A percentile compares a stretch with the other conserved stretches of the same genome.
Evolutionary conservation across 2,888 invertebrate genomes (phyloP).

Genomic region (Troides aeacus): DNA sequence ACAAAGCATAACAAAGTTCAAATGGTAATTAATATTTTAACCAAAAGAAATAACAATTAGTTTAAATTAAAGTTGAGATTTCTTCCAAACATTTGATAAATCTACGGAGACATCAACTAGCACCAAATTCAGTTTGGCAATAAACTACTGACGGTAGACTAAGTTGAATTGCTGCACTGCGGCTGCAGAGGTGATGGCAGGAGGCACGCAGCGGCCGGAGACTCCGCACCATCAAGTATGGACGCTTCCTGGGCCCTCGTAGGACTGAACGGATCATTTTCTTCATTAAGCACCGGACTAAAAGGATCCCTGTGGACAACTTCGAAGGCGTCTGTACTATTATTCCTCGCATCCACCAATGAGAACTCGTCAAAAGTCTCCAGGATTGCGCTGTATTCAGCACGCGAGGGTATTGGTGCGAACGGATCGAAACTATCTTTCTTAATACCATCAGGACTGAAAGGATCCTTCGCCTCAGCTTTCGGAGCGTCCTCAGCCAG

Average conservation of each 20-base stretch:
- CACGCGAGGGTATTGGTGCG: slow-evolving; percentile 33
- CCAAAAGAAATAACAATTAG: neutral
- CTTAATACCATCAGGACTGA: slow-evolving; percentile 75
- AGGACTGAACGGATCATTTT: slow-evolving; percentile 35
- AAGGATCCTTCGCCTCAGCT: slow-evolving; percentile 73
- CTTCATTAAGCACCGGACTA: slow-evolving; percentile 32
- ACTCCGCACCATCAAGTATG: slow-evolving; percentile 65
- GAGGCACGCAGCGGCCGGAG: slow-evolving; percentile 69
- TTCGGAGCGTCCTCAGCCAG: slow-evolving; percentile 78
- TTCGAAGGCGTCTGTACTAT: slow-evolving; percentile 56
- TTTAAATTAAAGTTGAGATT: slow-evolving; percentile 6
- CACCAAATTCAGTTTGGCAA: slow-evolving; percentile 5
- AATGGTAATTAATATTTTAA: too few species aligned
- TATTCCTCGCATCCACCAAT: slow-evolving; percentile 47
- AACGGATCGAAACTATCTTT: slow-evolving; percentile 44
- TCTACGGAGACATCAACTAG: neutral
- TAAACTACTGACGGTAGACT: slow-evolving; percentile 24
- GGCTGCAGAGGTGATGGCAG: slow-evolving; percentile 82
- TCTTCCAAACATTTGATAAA: neutral
- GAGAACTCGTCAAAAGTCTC: slow-evolving; percentile 67
- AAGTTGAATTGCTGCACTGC: slow-evolving; percentile 54
- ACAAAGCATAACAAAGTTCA: too few species aligned
- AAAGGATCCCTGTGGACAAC: slow-evolving; percentile 52
- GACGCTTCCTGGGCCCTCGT: slow-evolving; percentile 43
- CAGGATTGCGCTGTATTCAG: slow-evolving; percentile 41